Conservation (phyloP, 30 jellyfish, hydroid and myxozoan genomes). For the Nemopilema nomurai region DNA sequence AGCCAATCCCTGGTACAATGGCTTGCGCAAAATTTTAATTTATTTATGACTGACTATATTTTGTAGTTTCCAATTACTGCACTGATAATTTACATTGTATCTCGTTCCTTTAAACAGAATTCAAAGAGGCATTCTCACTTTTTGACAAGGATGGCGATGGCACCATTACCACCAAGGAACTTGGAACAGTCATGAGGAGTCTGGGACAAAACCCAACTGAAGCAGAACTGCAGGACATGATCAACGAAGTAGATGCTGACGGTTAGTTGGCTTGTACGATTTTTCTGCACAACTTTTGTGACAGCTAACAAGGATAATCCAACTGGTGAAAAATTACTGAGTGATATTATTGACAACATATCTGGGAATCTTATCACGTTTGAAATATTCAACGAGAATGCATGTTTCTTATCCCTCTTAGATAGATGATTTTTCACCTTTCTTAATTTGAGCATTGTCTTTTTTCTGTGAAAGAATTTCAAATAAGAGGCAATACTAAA, state of each 20-base stretch:
- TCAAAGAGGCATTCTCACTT: constrained; percentile 98
- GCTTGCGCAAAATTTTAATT: too few relatives aligned
- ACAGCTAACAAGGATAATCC: too few relatives aligned
- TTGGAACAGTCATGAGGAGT: constrained; percentile 99
- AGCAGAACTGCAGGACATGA: constrained; percentile 96
- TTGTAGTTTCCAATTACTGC: too few relatives aligned
- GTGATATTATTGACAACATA: too few relatives aligned
- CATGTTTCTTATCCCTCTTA: too few relatives aligned
- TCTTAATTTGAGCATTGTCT: not conserved
- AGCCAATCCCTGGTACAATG: too few relatives aligned
- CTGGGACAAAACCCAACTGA: constrained; percentile 98
- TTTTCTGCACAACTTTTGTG: not conserved
- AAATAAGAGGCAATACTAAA: not conserved
- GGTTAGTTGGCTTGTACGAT: constrained; percentile 9
- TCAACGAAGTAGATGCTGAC: constrained; percentile 98
- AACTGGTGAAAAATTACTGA: too few relatives aligned
- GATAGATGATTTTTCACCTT: not conserved
- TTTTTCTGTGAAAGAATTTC: not conserved
- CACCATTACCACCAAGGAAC: constrained; percentile 93
- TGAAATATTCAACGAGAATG: too few relatives aligned
- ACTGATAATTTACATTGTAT: not conserved
- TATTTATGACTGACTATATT: not conserved
- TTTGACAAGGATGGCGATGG: constrained; percentile 99
- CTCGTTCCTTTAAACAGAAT: constrained; percentile 34
- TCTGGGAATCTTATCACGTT: too few relatives aligned